phyloP scores from a whole-genome alignment of 1,140 invertebrate genomes.

The Musca domestica region DNA sequence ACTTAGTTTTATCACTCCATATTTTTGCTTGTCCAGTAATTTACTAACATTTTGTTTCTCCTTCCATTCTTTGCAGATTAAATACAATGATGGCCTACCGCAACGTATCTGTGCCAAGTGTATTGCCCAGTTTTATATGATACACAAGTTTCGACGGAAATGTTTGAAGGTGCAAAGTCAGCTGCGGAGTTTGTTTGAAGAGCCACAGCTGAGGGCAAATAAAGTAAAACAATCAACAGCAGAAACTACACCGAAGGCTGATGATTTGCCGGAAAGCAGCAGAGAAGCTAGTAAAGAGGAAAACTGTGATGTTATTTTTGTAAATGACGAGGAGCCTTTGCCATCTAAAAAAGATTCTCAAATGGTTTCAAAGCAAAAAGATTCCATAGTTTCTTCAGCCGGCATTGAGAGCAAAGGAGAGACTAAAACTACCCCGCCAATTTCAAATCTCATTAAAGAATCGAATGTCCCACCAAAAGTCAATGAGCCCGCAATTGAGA shows the following conservation, averaged over 20 bases:
- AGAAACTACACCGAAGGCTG: neutral
- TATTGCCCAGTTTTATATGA: conserved; percentile 47
- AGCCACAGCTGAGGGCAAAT: conserved; percentile 12
- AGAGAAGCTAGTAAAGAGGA: neutral
- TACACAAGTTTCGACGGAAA: conserved; percentile 47
- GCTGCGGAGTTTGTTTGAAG: conserved; percentile 32
- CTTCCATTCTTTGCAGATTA: conserved; percentile 35
- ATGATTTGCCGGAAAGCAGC: neutral
- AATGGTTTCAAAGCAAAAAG: too few species aligned
- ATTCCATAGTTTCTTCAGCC: too few species aligned
- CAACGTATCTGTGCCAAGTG: conserved; percentile 48
- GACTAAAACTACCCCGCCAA: too few species aligned
- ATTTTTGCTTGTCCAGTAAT: too few species aligned
- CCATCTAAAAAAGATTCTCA: too few species aligned
- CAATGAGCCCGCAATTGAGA: too few species aligned
- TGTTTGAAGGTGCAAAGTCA: conserved; percentile 44
- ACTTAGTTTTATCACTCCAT: too few species aligned
- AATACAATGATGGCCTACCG: conserved; percentile 43
- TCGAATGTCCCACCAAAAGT: too few species aligned
- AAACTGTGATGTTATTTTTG: neutral
- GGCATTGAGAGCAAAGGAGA: too few species aligned
- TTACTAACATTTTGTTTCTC: neutral
- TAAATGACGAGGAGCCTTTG: neutral
- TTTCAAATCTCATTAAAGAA: too few species aligned
- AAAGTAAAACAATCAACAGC: neutral